Evolutionary conservation across 2,888 invertebrate species (phyloP).

Genomic region (Vesta saturnalis): DNA sequence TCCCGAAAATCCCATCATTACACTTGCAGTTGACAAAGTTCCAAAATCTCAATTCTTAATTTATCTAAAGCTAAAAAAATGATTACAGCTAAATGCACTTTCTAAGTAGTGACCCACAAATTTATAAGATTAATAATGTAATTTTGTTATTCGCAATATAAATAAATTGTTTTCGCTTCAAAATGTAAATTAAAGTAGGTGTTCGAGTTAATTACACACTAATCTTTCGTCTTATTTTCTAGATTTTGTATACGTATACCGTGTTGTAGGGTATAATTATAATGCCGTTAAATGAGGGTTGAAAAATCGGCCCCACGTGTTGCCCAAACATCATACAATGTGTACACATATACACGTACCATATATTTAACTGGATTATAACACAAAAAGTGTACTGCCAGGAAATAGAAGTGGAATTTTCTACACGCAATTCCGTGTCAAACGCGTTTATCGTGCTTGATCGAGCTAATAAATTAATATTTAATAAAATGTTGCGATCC

Average conservation of each 20-base stretch:
- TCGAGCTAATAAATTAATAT: slow-evolving; percentile 54
- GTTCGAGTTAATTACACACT: not conserved
- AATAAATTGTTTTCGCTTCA: not conserved
- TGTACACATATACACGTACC: slow-evolving; percentile 28
- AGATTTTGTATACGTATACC: slow-evolving; percentile 6
- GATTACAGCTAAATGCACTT: not conserved
- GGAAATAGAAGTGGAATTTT: slow-evolving; percentile 47
- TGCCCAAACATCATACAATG: slow-evolving; percentile 23
- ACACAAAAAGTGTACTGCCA: slow-evolving; percentile 35
- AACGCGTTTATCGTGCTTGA: slow-evolving; percentile 51
- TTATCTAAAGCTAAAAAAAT: no score
- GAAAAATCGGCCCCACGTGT: slow-evolving; percentile 13
- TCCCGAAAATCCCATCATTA: no score
- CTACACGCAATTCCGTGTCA: slow-evolving; percentile 53
- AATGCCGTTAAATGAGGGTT: slow-evolving; percentile 17
- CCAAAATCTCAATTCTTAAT: not conserved
- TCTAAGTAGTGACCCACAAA: not conserved
- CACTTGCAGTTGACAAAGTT: not conserved
- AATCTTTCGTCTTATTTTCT: not conserved
- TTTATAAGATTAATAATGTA: not conserved
- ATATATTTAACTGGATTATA: slow-evolving; percentile 32
- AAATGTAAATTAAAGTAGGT: slow-evolving; percentile 9
- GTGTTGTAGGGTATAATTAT: slow-evolving; percentile 19
- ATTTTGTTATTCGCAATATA: not conserved
- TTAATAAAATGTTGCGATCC: slow-evolving; percentile 51